Conservation (phyloP, 2,888 invertebrate genomes). For the Thalpophila matura region DNA sequence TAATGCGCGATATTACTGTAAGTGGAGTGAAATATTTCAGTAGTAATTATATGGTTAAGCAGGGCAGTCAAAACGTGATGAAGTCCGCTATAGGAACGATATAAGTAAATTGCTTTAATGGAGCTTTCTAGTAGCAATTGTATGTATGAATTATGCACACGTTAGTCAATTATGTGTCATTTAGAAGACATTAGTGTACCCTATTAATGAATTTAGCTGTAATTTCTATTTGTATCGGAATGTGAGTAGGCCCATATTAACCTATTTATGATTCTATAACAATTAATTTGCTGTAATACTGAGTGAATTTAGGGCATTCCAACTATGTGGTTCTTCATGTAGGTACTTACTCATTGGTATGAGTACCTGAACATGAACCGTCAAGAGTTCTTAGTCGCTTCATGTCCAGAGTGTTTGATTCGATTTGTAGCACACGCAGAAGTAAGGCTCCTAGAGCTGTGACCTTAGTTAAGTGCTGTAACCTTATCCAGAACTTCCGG, state of each 20-base stretch:
- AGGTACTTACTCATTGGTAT: too few species aligned
- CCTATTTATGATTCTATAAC: not conserved
- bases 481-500: too few species aligned
- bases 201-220: conserved; percentile 36
- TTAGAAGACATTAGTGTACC: conserved; percentile 40
- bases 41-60: conserved; percentile 77
- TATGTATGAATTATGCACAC: conserved; percentile 50
- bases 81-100: conserved; percentile 69
- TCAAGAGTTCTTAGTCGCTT: too few species aligned
- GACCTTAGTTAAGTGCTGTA: too few species aligned
- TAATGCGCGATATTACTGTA: conserved; percentile 85
- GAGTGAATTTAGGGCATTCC: too few species aligned
- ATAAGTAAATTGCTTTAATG: conserved; percentile 69
- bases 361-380: too few species aligned
- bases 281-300: not conserved
- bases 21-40: conserved; percentile 85
- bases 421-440: too few species aligned
- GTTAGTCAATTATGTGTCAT: conserved; percentile 50
- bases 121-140: conserved; percentile 63
- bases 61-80: conserved; percentile 73
- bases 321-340: too few species aligned
- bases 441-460: too few species aligned
- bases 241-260: not conserved
- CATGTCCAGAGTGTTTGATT: too few species aligned
- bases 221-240: conserved; percentile 14